phyloP scores from a whole-genome alignment of 1,140 invertebrate genomes.

The Lepidotrigona ventralis region DNA sequence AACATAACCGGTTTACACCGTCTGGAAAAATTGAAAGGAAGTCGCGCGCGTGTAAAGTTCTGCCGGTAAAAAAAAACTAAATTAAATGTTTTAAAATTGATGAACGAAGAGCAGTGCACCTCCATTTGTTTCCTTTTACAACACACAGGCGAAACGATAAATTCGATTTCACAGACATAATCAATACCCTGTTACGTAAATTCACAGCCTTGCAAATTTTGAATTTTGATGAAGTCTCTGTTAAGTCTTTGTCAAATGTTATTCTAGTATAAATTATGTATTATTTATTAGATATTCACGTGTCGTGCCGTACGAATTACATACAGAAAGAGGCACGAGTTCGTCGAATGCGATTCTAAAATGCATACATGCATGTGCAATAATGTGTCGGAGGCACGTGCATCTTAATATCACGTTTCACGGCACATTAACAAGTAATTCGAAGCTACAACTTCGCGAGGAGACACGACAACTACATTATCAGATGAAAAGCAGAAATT shows the following conservation, averaged over 20 bases:
- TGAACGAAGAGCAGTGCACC: background rate
- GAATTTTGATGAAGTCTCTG: background rate
- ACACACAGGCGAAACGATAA: background rate
- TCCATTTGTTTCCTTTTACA: background rate
- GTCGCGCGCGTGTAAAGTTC: background rate
- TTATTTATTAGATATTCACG: too few relatives aligned
- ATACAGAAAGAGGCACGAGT: background rate
- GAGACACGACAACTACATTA: background rate
- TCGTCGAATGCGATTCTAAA: background rate
- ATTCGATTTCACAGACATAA: background rate
- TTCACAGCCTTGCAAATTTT: background rate
- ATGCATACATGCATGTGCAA: background rate
- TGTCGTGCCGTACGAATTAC: background rate
- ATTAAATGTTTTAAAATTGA: background rate
- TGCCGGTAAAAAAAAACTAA: background rate
- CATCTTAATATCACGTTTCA: background rate
- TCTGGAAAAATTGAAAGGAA: slow-evolving; percentile 3
- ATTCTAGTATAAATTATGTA: background rate
- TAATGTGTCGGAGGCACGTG: background rate
- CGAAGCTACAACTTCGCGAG: background rate
- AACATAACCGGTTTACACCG: background rate
- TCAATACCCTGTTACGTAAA: too few relatives aligned
- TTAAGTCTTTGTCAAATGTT: background rate
- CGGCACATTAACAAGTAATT: background rate
- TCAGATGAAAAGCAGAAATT: background rate